Base-by-base conservation (phyloP, 2,888 invertebrate species). In the Epirrhoe alternata region DNA sequence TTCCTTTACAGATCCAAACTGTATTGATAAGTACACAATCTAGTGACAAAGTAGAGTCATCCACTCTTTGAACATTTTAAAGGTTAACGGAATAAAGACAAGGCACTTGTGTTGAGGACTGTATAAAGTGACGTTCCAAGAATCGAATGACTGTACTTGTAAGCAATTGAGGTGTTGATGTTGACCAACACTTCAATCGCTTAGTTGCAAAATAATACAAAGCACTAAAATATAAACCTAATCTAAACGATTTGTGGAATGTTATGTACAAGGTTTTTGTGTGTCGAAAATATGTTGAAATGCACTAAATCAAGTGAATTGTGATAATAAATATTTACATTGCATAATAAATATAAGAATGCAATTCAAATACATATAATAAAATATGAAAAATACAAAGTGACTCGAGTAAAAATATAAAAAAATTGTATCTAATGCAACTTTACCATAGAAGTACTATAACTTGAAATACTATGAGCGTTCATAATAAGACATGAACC, bases 1-100 rank as follows among this genome's bases (percentile, higher is more conserved):
- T 17, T 47, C 33, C 10, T 14, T 58, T 47, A 54, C 49, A 54
- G 45, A n/a, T 33, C 30, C 58, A 60, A 63, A 52, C 50, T 62
- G 50, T 33, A 42, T 72, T 67, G 69, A 68, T 67, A 66, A 53
- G 64, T 52, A 64, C 56, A 68, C 77, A 76, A 75, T 73, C 71
- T 68, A 78, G 75, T 75, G 75, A 75, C 51, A 42, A 66, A 68
- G 64, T 58, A 72, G 50, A 74, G 61, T 68, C 72, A 71, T 67
- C 63, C 42, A 64, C 64, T 65, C 24, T 17, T 52, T 10, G 59
- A 8, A 45, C 14, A 49, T 55, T 51, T 50, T 52, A 7, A 42
- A 33, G 31, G 50, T 49, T 49, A 10, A 31, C 50, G 16, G 42
- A 38, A 51, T 45, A 35, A 35, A 17, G 35, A 45, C 35, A 64